Evolutionary conservation across 2,797 vertebrate species (phyloP).

Genomic region (Galaxias olidus): DNA sequence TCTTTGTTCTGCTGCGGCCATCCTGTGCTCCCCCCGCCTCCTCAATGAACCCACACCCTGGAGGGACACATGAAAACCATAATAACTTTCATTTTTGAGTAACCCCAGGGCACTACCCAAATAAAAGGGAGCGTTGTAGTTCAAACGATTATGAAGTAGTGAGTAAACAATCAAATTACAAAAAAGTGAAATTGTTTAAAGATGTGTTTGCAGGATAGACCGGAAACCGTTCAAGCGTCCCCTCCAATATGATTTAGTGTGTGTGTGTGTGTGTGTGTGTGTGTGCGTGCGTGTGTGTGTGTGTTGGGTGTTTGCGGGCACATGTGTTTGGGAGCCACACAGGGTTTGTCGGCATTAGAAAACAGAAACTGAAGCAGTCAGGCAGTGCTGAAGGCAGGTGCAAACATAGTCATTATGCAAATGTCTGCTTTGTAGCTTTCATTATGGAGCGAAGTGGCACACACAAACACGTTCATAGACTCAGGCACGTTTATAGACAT

Average conservation of each 20-base stretch:
- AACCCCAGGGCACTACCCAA: too few species aligned
- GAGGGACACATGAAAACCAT: too few species aligned
- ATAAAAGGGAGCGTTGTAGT: too few species aligned
- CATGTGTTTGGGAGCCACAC: conserved; percentile 25
- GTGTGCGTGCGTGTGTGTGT: conserved; percentile 11
- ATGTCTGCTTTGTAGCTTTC: conserved; percentile 58
- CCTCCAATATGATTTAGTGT: not conserved
- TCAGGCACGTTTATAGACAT: not conserved
- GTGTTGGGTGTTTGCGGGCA: not conserved
- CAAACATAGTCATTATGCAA: conserved; percentile 65
- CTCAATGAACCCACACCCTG: not conserved
- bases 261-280: conserved; percentile 16
- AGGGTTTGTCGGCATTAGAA: conserved; percentile 15
- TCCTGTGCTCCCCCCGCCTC: conserved; percentile 19
- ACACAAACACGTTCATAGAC: conserved; percentile 23
- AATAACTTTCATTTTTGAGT: too few species aligned
- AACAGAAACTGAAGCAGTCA: conserved; percentile 35
- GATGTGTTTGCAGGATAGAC: conserved; percentile 11
- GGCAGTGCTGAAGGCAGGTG: conserved; percentile 59
- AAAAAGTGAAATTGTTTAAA: too few species aligned
- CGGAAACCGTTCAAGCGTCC: conserved; percentile 13
- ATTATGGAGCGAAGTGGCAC: conserved; percentile 32
- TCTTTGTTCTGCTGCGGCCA: conserved; percentile 25
- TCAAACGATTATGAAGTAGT: too few species aligned
- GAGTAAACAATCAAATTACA: too few species aligned